A percentile compares a stretch with the other conserved stretches of the same genome.
Conservation (phyloP, 2,113 vertebrate genomes). For the Chionomys nivalis region DNA sequence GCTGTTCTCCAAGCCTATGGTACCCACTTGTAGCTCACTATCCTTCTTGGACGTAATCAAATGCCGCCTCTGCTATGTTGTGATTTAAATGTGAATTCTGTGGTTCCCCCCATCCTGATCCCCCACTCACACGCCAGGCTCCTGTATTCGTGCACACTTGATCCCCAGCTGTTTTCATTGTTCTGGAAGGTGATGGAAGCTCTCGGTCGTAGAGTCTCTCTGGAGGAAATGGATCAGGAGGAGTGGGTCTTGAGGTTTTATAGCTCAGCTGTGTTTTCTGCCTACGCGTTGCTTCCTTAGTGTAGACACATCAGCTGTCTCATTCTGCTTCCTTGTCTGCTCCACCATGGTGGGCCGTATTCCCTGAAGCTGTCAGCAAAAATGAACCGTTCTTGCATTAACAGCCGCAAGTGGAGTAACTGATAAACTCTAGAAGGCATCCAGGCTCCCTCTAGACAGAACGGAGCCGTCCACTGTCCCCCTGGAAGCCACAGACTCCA, state of each 20-base stretch:
- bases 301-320: neutral
- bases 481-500: neutral
- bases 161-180: neutral
- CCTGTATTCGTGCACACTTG: neutral
- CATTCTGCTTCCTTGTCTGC: neutral
- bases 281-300: neutral
- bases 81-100: neutral
- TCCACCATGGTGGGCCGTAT: neutral
- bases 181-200: neutral
- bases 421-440: neutral
- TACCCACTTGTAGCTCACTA: neutral
- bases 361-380: neutral
- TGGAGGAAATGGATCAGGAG: neutral
- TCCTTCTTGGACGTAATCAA: neutral
- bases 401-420: neutral
- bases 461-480: rapidly evolving
- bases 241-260: neutral
- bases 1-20: rapidly evolving
- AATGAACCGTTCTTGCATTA: neutral
- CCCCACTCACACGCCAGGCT: neutral
- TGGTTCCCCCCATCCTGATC: rapidly evolving
- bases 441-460: neutral
- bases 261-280: neutral
- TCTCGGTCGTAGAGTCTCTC: no score
- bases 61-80: neutral